Evolutionary conservation across 1,140 invertebrate genomes (phyloP), one percentile per base, ranked within the genome.

Genomic region (Heliothis subflexa): DNA sequence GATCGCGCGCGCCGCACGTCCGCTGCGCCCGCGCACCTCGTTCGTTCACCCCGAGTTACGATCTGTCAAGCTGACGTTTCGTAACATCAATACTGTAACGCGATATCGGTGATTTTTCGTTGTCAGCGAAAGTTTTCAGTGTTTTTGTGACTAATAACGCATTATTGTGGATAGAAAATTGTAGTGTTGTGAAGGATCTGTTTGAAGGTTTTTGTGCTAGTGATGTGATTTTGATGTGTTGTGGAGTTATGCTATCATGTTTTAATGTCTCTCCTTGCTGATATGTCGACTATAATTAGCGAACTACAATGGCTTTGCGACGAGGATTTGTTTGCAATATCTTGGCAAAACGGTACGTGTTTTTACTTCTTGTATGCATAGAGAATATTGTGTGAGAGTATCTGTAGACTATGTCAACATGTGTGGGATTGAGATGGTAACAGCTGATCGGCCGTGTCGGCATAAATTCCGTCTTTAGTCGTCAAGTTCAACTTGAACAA

Each of bases 281-380:
- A 94, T 92, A 94, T 94, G 93, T 93, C 93, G 61, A 77, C 80
- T 92, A 92, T 94, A 88, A 92, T 94, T 89, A 93, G 91, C 88
- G 93, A 92, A 84, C 88, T 93, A 81, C 85, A 90, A 94, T 94
- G 93, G 93, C 85, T 94, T 88, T 90, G 89, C 89, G 91, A 93
- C 87, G 91, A 93, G 87, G 93, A 94, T 86, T 82, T 93, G 72
- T 93, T 93, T 70, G 91, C 93, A 77, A 85, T 94, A 88, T 89
- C 91, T 81, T 87, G 91, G 88, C 93, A 94, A 91, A 93, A 94
- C 89, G 93, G 93, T 94, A 92, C 18, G 61, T 33, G 10, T 40
- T 64, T 47, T 47, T 47, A 64, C 61, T 64, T 16, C n/a, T n/a
- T n/a, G 45, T 33, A 47, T 33, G 18, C 12, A 12, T 7, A 3